Base-by-base conservation (phyloP, 1,140 invertebrate species). In the Sogatella furcifera region DNA sequence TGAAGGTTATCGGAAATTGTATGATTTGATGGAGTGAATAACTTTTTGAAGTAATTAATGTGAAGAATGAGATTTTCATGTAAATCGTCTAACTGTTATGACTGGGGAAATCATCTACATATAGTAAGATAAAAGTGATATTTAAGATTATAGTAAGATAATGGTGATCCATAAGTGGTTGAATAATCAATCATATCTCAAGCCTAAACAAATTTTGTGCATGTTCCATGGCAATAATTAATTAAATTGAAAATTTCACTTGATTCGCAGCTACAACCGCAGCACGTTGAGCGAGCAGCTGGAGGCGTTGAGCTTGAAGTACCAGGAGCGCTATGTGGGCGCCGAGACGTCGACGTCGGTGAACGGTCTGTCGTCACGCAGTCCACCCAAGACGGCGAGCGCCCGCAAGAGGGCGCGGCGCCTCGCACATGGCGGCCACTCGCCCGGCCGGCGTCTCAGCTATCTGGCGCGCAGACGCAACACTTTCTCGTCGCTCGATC, bases 291-390 rank as follows among this genome's bases (percentile, higher is more conserved):
- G 80, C 1, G 84, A 85, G 65, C 80, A 83, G 53, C 77, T 83
- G 60, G 84, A 85, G 66, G 70, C 72, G 58, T 69, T 85, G 1
- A 74, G 79, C 31, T 69, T 78, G 42, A 80, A 77, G 62, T 79
- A 84, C 59, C 77, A 73, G 6, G 78, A 83, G 53, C 76, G 84
- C 61, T 86, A 79, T 64, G 75, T 87, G 22, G 81, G 81, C 10
- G 75, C 73, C 2, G 84, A 86, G 67, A 85, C 84, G 0, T 79
- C 83, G 58, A 83, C 82, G 0, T 82, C 79, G 58, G 82, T 84
- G 61, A 83, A 79, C 52, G 72, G 80, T 31, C 79, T 80, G 67
- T 80, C 78, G 52, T 74, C 76, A 0, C 69, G 75, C 56, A 76
- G 77, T 49, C 74, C 75, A 9, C 73, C 76, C 5, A 21, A 53